Conservation (phyloP, 2,113 vertebrate genomes). For the Forbesichthys papilliferus region DNA sequence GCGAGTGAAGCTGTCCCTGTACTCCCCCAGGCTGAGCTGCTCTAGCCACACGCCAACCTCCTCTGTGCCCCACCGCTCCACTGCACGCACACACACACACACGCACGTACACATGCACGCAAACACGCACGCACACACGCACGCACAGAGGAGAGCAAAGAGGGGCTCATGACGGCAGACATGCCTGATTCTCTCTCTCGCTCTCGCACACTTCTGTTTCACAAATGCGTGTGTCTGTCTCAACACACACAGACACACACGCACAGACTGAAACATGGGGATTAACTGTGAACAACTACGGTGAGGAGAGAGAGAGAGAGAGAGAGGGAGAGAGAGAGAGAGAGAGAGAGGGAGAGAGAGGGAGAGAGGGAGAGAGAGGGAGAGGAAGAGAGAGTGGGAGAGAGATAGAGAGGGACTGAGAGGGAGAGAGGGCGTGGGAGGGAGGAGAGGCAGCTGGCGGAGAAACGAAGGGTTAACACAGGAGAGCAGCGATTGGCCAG, state of each 20-base stretch:
- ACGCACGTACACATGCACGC: constrained; percentile 85
- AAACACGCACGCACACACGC: constrained; percentile 74
- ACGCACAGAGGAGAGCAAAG: constrained; percentile 74
- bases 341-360: too few relatives aligned
- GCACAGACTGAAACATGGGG: constrained; percentile 3
- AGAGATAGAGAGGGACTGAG: constrained; percentile 13
- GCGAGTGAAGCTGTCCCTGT: constrained; percentile 97
- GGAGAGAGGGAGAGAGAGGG: background rate
- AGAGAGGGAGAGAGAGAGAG: constrained; percentile 23
- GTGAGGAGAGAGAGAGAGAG: background rate
- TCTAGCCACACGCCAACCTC: constrained; percentile 99
- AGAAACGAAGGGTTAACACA: constrained; percentile 42
- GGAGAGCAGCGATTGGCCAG: constrained; percentile 40
- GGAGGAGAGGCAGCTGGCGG: constrained; percentile 51
- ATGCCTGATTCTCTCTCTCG: too few relatives aligned
- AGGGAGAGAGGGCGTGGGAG: constrained; percentile 20
- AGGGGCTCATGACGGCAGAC: constrained; percentile 42
- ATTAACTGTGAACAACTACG: background rate
- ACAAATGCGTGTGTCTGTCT: too few relatives aligned
- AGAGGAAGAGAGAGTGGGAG: constrained; percentile 18
- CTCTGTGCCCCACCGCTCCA: constrained; percentile 99
- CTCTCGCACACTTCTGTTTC: too few relatives aligned
- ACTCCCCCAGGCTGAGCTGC: constrained; percentile 98
- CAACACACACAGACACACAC: background rate
- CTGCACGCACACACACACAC: constrained; percentile 89